phyloP scores from a whole-genome alignment of 2,888 invertebrate genomes.

The Sesamia inferens region DNA sequence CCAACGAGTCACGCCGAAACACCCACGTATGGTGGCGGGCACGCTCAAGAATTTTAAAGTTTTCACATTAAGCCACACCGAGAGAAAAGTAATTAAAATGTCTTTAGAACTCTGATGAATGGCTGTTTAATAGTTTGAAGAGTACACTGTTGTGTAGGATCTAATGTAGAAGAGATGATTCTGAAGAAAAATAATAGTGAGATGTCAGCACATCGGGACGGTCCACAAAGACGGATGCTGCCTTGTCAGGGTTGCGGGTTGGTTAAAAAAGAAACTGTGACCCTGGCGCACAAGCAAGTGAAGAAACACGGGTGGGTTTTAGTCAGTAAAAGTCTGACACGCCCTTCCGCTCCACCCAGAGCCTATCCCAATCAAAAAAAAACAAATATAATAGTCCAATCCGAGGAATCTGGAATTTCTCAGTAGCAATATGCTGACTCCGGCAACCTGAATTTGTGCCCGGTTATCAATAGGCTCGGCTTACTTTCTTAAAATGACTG shows the following conservation, averaged over 20 bases:
- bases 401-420: background rate
- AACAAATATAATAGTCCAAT: too few relatives aligned
- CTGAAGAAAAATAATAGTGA: background rate
- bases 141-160: slow-evolving; percentile 19
- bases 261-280: too few relatives aligned
- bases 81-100: slow-evolving; percentile 70
- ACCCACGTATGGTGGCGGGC: slow-evolving; percentile 64
- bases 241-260: too few relatives aligned
- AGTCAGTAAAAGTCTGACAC: too few relatives aligned
- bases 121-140: slow-evolving; percentile 56
- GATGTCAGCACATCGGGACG: too few relatives aligned
- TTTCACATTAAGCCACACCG: slow-evolving; percentile 80
- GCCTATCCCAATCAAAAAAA: too few relatives aligned
- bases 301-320: too few relatives aligned
- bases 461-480: background rate
- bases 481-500: background rate
- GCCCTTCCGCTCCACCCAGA: too few relatives aligned
- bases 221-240: too few relatives aligned
- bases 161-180: slow-evolving; percentile 6
- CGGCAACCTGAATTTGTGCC: background rate
- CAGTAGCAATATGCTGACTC: background rate
- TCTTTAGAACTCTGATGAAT: slow-evolving; percentile 59
- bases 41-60: slow-evolving; percentile 80
- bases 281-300: too few relatives aligned
- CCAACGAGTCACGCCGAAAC: slow-evolving; percentile 78